Evolutionary conservation across 2,113 vertebrate species (phyloP).

Genomic region (Nettapus auritus): DNA sequence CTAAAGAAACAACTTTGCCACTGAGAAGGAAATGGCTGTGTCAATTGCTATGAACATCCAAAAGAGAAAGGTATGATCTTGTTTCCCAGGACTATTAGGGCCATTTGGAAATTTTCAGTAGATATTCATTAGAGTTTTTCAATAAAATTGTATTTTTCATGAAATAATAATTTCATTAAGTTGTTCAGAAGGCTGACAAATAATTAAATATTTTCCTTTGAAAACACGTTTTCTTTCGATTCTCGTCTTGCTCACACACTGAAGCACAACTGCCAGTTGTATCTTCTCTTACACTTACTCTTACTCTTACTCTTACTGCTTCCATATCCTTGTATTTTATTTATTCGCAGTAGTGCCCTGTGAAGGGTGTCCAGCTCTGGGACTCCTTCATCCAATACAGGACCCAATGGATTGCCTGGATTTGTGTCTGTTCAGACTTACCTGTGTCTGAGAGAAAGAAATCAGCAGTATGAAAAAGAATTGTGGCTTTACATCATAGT

Average conservation of each 20-base stretch:
- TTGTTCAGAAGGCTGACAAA: neutral
- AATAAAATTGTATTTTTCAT: neutral
- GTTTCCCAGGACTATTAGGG: neutral
- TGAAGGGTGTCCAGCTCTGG: fast-evolving
- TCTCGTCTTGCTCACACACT: neutral
- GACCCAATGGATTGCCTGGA: neutral
- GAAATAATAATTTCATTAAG: neutral
- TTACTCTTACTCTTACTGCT: neutral
- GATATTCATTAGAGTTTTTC: fast-evolving
- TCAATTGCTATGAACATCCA: neutral
- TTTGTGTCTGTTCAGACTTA: neutral
- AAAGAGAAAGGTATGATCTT: neutral
- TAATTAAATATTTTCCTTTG: neutral
- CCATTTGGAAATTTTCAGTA: neutral
- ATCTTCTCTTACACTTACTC: neutral
- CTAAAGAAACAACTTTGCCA: neutral
- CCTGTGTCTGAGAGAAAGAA: neutral
- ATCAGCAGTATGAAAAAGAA: neutral
- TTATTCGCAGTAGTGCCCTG: neutral
- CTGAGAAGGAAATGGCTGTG: neutral
- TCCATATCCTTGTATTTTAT: neutral
- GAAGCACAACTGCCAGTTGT: neutral
- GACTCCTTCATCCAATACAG: neutral
- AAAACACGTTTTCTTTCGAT: neutral
- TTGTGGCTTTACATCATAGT: neutral